Evolutionary conservation across 2,113 vertebrate species (phyloP).

Genomic region (Proteles cristata): DNA sequence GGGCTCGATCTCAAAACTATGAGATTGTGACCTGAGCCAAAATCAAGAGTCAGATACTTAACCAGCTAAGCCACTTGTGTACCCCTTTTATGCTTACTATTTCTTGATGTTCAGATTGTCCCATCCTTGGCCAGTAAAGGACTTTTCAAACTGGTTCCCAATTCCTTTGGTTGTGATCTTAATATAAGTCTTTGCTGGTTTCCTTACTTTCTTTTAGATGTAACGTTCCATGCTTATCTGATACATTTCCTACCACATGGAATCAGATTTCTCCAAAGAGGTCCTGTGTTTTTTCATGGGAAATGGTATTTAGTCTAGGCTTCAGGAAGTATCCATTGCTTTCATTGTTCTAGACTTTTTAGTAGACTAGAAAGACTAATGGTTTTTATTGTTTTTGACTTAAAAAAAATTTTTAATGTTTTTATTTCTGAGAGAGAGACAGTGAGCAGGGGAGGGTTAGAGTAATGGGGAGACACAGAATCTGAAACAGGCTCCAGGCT

Average conservation of each 20-base stretch:
- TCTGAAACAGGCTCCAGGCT: too few species aligned
- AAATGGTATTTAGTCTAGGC: background rate
- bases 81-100: background rate
- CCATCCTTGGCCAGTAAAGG: background rate
- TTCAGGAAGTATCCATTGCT: background rate
- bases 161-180: background rate
- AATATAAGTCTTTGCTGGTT: background rate
- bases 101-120: background rate
- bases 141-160: background rate
- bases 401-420: too few species aligned
- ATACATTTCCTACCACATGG: background rate
- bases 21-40: too few species aligned
- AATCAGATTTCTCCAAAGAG: background rate
- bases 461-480: too few species aligned
- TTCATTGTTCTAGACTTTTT: background rate
- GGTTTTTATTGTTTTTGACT: background rate
- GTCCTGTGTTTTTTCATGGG: background rate
- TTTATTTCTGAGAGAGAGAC: too few species aligned
- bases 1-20: too few species aligned
- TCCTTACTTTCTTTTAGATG: background rate
- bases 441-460: too few species aligned
- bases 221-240: background rate
- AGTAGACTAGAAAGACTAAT: background rate
- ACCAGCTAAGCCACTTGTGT: too few species aligned
- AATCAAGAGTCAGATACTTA: too few species aligned